A percentile compares a stretch with the other conserved stretches of the same genome.
Evolutionary conservation across 2,113 vertebrate genomes (phyloP).

Genomic region (Epinephelus lanceolatus): DNA sequence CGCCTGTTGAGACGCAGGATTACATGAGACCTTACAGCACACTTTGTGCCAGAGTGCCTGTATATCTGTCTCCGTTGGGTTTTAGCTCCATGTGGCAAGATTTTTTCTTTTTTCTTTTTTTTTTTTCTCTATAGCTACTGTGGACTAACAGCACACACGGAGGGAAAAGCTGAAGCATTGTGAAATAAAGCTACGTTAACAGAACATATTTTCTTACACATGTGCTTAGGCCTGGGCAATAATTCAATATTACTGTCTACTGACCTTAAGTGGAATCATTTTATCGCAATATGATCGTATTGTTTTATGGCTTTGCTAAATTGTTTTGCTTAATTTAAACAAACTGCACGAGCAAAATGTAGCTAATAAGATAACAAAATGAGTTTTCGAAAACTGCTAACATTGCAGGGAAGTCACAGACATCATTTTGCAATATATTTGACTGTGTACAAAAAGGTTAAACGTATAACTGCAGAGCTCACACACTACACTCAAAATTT

Average conservation of each 20-base stretch:
- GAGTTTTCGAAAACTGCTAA: not conserved
- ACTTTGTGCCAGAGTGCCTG: constrained; percentile 68
- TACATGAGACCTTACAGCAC: constrained; percentile 77
- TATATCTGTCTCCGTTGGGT: constrained; percentile 62
- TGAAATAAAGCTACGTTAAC: constrained; percentile 9
- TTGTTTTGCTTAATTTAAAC: not conserved
- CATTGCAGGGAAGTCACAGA: too few relatives aligned
- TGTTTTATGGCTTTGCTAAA: not conserved
- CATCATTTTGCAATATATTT: too few relatives aligned
- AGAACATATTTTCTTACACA: constrained; percentile 10
- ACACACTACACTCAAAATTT: too few relatives aligned
- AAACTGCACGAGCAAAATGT: not conserved
- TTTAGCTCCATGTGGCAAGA: constrained; percentile 59
- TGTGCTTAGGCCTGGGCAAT: not conserved
- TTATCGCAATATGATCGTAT: constrained; percentile 7
- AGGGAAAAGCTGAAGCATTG: constrained; percentile 26
- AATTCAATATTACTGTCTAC: not conserved
- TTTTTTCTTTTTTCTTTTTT: constrained; percentile 1
- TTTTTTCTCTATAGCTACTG: constrained; percentile 27
- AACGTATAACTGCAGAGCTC: too few relatives aligned
- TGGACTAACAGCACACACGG: constrained; percentile 20
- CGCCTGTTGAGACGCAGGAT: constrained; percentile 77
- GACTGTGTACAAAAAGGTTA: too few relatives aligned
- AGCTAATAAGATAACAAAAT: not conserved
- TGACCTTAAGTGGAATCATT: constrained; percentile 9